Conservation (phyloP, 2,888 invertebrate species). For the Synanthedon tipuliformis region DNA sequence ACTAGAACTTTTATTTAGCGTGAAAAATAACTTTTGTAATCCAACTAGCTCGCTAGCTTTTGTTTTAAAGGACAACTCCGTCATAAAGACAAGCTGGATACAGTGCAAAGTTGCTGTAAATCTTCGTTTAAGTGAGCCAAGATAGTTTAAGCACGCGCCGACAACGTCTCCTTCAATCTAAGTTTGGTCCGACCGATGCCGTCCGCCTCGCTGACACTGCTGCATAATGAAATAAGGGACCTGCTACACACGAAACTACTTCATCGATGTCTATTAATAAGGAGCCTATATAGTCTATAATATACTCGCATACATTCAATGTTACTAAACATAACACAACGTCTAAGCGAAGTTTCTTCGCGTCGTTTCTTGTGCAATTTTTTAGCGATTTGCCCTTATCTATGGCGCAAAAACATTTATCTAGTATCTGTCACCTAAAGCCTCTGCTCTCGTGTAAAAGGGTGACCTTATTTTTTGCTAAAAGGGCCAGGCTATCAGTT, state of each 20-base stretch:
- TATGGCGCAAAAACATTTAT: slow-evolving; percentile 62
- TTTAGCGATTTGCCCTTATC: slow-evolving; percentile 39
- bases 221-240: slow-evolving; percentile 60
- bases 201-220: slow-evolving; percentile 41
- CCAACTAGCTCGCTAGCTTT: not conserved
- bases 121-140: slow-evolving; percentile 49
- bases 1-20: too few species aligned
- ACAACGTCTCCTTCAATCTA: slow-evolving; percentile 65
- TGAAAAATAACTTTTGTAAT: not conserved
- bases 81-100: slow-evolving; percentile 5
- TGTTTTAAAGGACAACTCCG: not conserved
- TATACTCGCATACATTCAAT: not conserved
- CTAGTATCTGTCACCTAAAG: slow-evolving; percentile 67
- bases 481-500: slow-evolving; percentile 58
- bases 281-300: too few species aligned
- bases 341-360: slow-evolving; percentile 25
- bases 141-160: slow-evolving; percentile 61
- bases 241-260: slow-evolving; percentile 36
- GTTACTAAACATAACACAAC: slow-evolving; percentile 17
- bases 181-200: slow-evolving; percentile 51
- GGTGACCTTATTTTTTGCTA: slow-evolving; percentile 65
- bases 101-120: slow-evolving; percentile 45
- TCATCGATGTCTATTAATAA: not conserved
- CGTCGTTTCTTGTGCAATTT: slow-evolving; percentile 27
- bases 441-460: slow-evolving; percentile 62